Percentiles rank a stretch among this genome's conserved stretches.
These are phyloP conservation scores for Nephrotoma guestfalica DNA, from an alignment of 2,888 invertebrate genomes.

Conservation along the genomic window DNA sequence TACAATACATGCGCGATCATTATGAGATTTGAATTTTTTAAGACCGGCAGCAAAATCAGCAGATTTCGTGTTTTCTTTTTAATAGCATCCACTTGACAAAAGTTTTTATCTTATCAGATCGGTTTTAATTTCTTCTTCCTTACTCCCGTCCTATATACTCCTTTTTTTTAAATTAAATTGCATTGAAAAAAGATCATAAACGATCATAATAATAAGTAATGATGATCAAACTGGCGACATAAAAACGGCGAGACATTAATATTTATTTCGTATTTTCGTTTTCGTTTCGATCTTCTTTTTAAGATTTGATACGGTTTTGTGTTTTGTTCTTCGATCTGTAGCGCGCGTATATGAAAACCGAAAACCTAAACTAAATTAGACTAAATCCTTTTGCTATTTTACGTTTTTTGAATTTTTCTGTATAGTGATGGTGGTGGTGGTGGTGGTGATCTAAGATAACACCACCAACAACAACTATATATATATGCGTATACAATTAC, in stretches of 20 bases:
- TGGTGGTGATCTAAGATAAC: background rate
- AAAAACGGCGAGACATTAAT: background rate
- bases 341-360: background rate
- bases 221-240: background rate
- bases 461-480: background rate
- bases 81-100: background rate
- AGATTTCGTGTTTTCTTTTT: background rate
- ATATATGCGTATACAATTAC: background rate
- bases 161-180: background rate
- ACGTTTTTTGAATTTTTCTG: no score
- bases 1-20: background rate
- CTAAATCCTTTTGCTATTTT: background rate
- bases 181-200: background rate
- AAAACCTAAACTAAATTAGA: background rate
- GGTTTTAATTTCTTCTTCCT: background rate
- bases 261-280: background rate
- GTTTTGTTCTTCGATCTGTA: background rate
- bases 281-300: background rate
- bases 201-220: background rate
- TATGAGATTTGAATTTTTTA: background rate
- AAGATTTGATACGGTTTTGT: background rate
- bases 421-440: no score
- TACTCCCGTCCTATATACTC: background rate
- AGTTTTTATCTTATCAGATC: background rate
- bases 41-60: background rate